Evolutionary conservation across 37 sponge, comb jelly and placozoan species (phyloP), one percentile per base, ranked within the genome.

Genomic region (Geodia barretti): DNA sequence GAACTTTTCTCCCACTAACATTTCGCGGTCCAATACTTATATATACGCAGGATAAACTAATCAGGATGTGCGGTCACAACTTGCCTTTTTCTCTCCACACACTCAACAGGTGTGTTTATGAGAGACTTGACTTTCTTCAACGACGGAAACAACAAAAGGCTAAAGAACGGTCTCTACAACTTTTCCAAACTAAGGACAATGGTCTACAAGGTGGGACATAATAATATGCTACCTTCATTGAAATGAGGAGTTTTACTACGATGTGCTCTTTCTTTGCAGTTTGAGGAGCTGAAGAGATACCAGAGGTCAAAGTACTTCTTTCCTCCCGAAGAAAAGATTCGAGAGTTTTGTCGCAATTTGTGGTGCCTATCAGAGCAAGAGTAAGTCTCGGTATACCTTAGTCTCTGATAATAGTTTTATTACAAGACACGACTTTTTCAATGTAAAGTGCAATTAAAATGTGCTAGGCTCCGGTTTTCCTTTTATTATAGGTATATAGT

Each of bases 181-280:
- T 94, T 94, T 82, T 76, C 91, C 19, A 94, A 94, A 72, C 72
- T 94, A n/a, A 79, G 95, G 64, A 82, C 68, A 24, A 84, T 94
- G 35, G 83, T 86, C 9, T 41, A 58, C 58, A 91, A 86, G 87
- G 92, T 91, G 37, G n/a, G 84, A 31, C 40, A n/a, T n/a, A n/a
- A n/a, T n/a, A n/a, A n/a, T n/a, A n/a, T n/a, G n/a, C n/a, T n/a
- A n/a, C 33, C 25, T 3, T 41, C 17, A n/a, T 33, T 8, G 26
- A 7, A 59, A 1, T 2, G 37, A 21, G 26, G 4, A 3, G 65
- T 30, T 28, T 64, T 72, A 29, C 5, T 19, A 7, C 58, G 30
- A 75, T 17, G 43, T n/a, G n/a, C n/a, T n/a, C n/a, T n/a, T n/a
- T n/a, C n/a, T 72, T 20, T 39, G 0, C 73, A 91, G 92, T 81